Percentiles rank a stretch among this genome's conserved stretches.
Conservation (phyloP, 2,113 vertebrate species). For the Nesoenas mayeri region DNA sequence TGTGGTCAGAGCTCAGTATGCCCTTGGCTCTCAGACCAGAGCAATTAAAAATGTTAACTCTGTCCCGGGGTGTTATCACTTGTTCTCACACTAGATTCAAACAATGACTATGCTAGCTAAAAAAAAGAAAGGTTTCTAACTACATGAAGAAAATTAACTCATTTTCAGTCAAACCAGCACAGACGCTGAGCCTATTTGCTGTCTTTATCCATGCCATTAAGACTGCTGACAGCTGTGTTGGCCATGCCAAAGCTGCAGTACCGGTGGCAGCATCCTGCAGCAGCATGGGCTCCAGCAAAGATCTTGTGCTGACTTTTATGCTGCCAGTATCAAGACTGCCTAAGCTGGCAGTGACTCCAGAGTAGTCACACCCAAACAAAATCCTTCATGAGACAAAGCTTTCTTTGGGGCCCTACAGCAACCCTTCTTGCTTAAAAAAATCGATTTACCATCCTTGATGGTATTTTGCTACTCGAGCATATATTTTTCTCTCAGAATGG, state of each 20-base stretch:
- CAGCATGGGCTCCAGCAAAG: not conserved
- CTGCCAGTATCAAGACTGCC: not conserved
- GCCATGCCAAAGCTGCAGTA: not conserved
- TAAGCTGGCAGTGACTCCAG: not conserved
- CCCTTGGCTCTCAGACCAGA: too few relatives aligned
- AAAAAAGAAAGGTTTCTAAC: too few relatives aligned
- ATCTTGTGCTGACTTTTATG: not conserved
- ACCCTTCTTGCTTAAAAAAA: not conserved
- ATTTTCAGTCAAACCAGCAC: too few relatives aligned
- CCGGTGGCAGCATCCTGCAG: not conserved
- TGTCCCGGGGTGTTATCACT: too few relatives aligned
- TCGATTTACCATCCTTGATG: not conserved
- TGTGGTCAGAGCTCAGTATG: too few relatives aligned
- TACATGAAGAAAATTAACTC: too few relatives aligned
- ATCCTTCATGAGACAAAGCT: not conserved
- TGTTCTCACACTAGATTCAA: too few relatives aligned
- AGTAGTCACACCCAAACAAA: not conserved
- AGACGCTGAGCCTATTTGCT: not conserved
- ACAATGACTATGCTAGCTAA: too few relatives aligned
- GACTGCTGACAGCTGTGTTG: accelerated
- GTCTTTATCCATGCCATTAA: accelerated
- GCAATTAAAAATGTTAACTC: too few relatives aligned
- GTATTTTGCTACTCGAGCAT: not conserved
- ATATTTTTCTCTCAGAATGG: not conserved
- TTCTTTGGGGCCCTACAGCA: not conserved